These are phyloP conservation scores for Apostichopus parvimensis DNA, from an alignment of 35 echinoderm and acorn worm species.

Conservation along the genomic window DNA sequence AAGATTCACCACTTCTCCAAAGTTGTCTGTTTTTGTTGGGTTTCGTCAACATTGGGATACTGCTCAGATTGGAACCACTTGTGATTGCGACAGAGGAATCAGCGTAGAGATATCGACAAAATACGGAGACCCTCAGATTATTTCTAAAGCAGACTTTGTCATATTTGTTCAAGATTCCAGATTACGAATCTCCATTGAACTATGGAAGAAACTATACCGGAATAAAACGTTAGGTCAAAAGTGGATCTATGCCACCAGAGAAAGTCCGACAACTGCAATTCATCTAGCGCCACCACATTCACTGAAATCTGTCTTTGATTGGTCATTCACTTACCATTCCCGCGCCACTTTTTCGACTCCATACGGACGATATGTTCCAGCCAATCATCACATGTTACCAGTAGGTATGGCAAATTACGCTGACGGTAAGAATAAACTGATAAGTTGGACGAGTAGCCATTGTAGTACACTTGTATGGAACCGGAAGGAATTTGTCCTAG, in stretches of 20 bases:
- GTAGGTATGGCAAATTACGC: background rate
- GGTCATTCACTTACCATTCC: constrained; percentile 48
- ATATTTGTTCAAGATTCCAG: background rate
- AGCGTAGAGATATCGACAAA: background rate
- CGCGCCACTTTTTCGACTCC: background rate
- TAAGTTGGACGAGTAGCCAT: constrained; percentile 46
- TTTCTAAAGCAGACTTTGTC: constrained; percentile 9
- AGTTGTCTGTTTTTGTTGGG: constrained; percentile 30
- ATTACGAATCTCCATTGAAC: background rate
- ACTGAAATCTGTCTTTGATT: background rate
- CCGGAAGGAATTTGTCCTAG: constrained; percentile 6
- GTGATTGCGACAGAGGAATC: background rate
- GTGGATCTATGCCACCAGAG: constrained; percentile 29
- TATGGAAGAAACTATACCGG: background rate
- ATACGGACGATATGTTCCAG: constrained; percentile 23
- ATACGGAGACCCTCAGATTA: background rate
- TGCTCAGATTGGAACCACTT: background rate
- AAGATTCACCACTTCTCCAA: background rate
- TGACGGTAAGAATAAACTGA: background rate
- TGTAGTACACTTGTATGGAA: background rate
- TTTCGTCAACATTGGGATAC: constrained; percentile 39
- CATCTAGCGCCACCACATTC: background rate
- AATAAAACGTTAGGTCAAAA: background rate
- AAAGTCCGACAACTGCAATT: background rate
- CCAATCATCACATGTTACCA: background rate